Base-by-base conservation (phyloP, 2,797 vertebrate genomes). In the Coracias cyanogaster region DNA sequence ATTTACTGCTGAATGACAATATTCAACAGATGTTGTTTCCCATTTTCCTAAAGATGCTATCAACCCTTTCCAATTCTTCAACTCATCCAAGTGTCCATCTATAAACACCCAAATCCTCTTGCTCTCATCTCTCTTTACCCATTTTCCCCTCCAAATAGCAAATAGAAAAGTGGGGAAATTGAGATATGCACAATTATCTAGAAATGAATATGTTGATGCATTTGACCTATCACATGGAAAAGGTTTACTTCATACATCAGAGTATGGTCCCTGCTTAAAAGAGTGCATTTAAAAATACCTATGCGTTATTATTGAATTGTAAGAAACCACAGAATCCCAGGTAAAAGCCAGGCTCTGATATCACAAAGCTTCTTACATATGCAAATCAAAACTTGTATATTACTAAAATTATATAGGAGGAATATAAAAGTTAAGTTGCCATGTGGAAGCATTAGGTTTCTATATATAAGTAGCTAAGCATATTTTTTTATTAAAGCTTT, bases 401-500 rank as follows among this genome's bases (percentile, higher is more conserved):
- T 76, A 77, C 74, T 81, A 95, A 82, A 89, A 89, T 61, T 8
- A 66, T 48, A 58, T 20, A 43, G 67, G 37, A 90, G 76, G 48
- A 70, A 33, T 52, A n/a, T 54, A 76, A 84, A 90, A 82, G 69
- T 25, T 79, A 66, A 62, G n/a, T 22, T 82, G 60, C 64, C 80
- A 89, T 67, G 55, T 73, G 79, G 74, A 95, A 95, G 52, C 66
- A 92, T 37, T 66, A 82, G 9, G 15, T 73, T 82, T 86, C 35
- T 52, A 67, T 11, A 74, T 54, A 6, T 57, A 82, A 88, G 65
- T 66, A 89, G 76, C 51, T 49, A 78, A 82, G 77, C 28, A 19
- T 43, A 65, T 52, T 80, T 91, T 71, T 90, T 72, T 43, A 88
- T 67, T 90, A 82, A 93, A 89, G 64, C 8, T 77, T 94, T 79